Percentiles rank a stretch among this genome's conserved stretches.
phyloP scores from a whole-genome alignment of 2,888 invertebrate genomes.

The Andrena marginata region DNA sequence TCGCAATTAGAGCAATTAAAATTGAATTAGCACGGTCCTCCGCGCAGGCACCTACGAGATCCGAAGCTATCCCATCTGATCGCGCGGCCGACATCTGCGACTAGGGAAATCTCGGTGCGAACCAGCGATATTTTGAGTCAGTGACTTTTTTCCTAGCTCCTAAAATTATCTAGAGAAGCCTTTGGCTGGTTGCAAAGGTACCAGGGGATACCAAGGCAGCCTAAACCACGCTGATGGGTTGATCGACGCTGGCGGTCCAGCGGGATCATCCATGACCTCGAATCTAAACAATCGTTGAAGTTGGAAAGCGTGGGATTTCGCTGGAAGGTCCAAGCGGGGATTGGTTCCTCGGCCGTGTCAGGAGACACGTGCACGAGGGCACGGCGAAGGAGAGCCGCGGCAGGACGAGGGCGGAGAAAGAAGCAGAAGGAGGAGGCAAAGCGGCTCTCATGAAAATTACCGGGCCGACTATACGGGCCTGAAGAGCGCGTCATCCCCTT shows the following conservation, averaged over 20 bases:
- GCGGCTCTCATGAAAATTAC: constrained; percentile 66
- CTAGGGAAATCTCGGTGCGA: background rate
- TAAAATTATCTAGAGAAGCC: constrained; percentile 25
- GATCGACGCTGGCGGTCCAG: background rate
- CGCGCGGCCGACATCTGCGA: background rate
- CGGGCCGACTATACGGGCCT: constrained; percentile 65
- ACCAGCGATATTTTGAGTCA: too few relatives aligned
- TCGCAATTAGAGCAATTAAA: background rate
- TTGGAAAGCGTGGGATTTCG: constrained; percentile 15
- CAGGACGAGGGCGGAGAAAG: constrained; percentile 17
- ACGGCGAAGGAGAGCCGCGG: background rate
- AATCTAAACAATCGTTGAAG: constrained; percentile 15
- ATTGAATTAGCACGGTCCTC: background rate
- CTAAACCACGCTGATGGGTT: background rate
- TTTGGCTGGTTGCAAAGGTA: too few relatives aligned
- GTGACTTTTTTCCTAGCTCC: background rate
- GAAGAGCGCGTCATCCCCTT: constrained; percentile 81
- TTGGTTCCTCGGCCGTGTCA: constrained; percentile 31
- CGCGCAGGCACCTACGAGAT: background rate
- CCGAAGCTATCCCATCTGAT: background rate
- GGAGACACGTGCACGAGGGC: constrained; percentile 38
- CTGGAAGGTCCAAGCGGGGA: background rate
- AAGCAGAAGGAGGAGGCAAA: constrained; percentile 32
- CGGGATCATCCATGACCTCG: constrained; percentile 27
- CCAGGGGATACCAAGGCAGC: too few relatives aligned